phyloP scores from a whole-genome alignment of 2,113 vertebrate genomes.

The Mormyrus iriodes region DNA sequence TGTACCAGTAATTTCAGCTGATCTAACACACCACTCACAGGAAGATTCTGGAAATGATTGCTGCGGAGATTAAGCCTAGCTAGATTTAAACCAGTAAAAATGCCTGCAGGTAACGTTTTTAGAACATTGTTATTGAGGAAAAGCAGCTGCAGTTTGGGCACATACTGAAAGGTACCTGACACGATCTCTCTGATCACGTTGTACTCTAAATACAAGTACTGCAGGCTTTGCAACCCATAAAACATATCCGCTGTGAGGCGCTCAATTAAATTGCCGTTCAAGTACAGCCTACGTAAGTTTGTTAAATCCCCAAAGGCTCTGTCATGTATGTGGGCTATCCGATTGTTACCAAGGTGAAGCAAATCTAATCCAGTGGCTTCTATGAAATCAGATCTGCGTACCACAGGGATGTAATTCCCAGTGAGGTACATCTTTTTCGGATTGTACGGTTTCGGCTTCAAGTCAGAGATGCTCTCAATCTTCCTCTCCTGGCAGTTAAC shows the following conservation, averaged over 20 bases:
- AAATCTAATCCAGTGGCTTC: slow-evolving; percentile 88
- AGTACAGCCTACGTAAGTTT: slow-evolving; percentile 83
- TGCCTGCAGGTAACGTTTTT: slow-evolving; percentile 74
- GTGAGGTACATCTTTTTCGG: slow-evolving; percentile 98
- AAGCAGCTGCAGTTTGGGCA: slow-evolving; percentile 89
- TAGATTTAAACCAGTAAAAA: slow-evolving; percentile 80
- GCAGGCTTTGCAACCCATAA: slow-evolving; percentile 81
- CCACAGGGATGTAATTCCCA: slow-evolving; percentile 82
- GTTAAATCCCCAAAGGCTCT: slow-evolving; percentile 82
- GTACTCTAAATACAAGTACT: slow-evolving; percentile 95
- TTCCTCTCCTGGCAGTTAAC: slow-evolving; percentile 97
- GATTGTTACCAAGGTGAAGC: slow-evolving; percentile 92
- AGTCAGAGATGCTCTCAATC: slow-evolving; percentile 84
- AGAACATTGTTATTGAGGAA: slow-evolving; percentile 96
- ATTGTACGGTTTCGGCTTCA: slow-evolving; percentile 94
- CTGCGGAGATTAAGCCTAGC: slow-evolving; percentile 83
- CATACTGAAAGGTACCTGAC: slow-evolving; percentile 73
- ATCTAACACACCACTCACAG: slow-evolving; percentile 79
- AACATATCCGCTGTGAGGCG: slow-evolving; percentile 77
- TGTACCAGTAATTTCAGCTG: slow-evolving; percentile 86
- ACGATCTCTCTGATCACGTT: slow-evolving; percentile 87
- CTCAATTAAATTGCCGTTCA: slow-evolving; percentile 91
- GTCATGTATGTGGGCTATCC: slow-evolving; percentile 80
- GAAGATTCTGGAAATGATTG: slow-evolving; percentile 84
- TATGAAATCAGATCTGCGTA: slow-evolving; percentile 80